Conservation (phyloP, 37 sponge, comb jelly and placozoan genomes). For the Hexactinellida sp. region DNA sequence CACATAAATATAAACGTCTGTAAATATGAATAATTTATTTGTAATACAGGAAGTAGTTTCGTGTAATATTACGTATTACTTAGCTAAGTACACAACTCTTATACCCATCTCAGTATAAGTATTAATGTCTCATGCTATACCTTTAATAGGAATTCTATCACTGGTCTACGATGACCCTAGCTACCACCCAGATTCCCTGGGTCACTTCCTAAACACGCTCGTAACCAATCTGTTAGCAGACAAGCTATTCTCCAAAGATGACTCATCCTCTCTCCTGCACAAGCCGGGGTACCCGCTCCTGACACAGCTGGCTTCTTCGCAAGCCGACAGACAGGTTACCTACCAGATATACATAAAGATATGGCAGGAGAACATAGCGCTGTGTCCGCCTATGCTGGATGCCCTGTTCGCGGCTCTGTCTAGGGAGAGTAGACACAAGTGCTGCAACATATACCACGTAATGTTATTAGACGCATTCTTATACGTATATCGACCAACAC, state of each 20-base stretch:
- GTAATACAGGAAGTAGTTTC: too few species aligned
- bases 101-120: too few species aligned
- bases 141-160: neutral
- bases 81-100: too few species aligned
- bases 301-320: slow-evolving; percentile 1
- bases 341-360: neutral
- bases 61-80: too few species aligned
- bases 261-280: neutral
- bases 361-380: neutral
- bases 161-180: neutral
- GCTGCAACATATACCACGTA: neutral
- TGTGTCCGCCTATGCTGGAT: neutral
- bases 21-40: too few species aligned
- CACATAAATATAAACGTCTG: too few species aligned
- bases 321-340: neutral
- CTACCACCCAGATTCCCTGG: neutral
- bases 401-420: neutral
- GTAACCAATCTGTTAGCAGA: neutral
- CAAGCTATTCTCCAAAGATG: slow-evolving; percentile 15
- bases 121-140: neutral
- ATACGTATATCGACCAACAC: too few species aligned
- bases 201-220: neutral
- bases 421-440: neutral
- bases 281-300: neutral
- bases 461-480: too few species aligned